phyloP scores from a whole-genome alignment of 2,113 vertebrate species.

The Ornithorhynchus anatinus region DNA sequence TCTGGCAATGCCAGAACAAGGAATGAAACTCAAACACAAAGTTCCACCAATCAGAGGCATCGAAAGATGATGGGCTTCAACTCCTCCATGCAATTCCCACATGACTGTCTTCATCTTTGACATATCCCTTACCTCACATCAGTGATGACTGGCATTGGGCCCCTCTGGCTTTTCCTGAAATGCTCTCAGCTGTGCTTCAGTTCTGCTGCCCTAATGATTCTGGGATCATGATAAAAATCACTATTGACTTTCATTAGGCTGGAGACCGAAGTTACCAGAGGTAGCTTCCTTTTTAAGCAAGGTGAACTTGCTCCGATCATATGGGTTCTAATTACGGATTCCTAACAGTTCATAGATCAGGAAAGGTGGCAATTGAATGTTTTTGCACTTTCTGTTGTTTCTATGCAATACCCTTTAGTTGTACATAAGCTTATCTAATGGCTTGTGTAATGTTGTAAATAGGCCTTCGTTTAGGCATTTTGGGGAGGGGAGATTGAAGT shows the following conservation, averaged over 20 bases:
- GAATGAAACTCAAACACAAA: background rate
- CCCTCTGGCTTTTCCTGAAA: background rate
- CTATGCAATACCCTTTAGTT: conserved; percentile 9
- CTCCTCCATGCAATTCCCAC: background rate
- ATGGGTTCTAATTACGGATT: conserved; percentile 9
- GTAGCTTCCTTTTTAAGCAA: conserved; percentile 6
- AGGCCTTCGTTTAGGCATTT: conserved; percentile 8
- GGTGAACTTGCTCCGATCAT: background rate
- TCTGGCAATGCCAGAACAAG: background rate
- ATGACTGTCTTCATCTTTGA: conserved; percentile 17
- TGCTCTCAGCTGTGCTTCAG: background rate
- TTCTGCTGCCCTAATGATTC: conserved; percentile 1
- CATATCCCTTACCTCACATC: conserved; percentile 12
- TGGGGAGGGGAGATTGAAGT: conserved; percentile 19
- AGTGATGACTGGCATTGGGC: background rate
- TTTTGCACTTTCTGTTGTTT: background rate
- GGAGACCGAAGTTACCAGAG: conserved; percentile 1
- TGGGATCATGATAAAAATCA: background rate
- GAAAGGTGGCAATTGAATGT: background rate
- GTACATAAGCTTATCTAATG: background rate
- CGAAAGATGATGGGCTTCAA: background rate
- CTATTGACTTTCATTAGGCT: background rate
- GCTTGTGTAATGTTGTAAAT: conserved; percentile 8
- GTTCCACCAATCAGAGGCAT: background rate
- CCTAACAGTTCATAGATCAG: background rate